Conservation (phyloP, 2,888 invertebrate genomes). For the Taphrorychus bicolor region DNA sequence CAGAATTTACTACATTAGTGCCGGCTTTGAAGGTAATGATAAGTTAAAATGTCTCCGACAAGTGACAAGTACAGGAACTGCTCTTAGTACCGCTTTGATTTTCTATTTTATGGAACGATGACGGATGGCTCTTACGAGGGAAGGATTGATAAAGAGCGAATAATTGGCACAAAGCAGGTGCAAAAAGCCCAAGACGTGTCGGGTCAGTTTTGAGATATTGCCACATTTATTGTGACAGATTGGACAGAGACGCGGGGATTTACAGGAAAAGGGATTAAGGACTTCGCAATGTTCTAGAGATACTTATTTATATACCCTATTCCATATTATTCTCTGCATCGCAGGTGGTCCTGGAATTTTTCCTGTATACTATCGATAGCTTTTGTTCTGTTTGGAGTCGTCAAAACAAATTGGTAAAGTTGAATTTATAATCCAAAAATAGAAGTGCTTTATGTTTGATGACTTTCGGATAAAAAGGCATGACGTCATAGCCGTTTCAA, state of each 20-base stretch:
- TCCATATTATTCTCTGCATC: no score
- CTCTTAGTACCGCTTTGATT: conserved; percentile 8
- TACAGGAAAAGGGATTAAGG: conserved; percentile 29
- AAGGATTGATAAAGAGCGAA: conserved; percentile 9
- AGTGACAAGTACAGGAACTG: conserved; percentile 5
- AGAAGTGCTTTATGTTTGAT: no score
- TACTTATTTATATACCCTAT: conserved; percentile 28
- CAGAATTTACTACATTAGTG: conserved; percentile 24
- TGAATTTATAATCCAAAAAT: no score
- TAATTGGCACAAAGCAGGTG: conserved; percentile 24
- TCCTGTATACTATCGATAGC: no score
- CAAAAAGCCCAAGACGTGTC: conserved; percentile 13
- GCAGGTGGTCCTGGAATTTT: no score
- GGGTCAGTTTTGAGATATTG: conserved; percentile 15
- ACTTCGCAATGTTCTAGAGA: conserved; percentile 11
- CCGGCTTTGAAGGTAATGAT: conserved; percentile 23
- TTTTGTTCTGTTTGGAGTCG: no score
- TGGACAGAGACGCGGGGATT: conserved; percentile 20
- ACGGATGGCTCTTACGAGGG: background rate
- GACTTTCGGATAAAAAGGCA: no score
- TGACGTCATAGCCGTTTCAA: no score
- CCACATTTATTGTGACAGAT: conserved; percentile 25
- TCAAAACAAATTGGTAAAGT: no score
- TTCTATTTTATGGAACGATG: conserved; percentile 1
- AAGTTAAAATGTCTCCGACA: conserved; percentile 21